A percentile compares a stretch with the other conserved stretches of the same genome.
Evolutionary conservation across 2,888 invertebrate species (phyloP).

Genomic region (Acholoe squamosa): DNA sequence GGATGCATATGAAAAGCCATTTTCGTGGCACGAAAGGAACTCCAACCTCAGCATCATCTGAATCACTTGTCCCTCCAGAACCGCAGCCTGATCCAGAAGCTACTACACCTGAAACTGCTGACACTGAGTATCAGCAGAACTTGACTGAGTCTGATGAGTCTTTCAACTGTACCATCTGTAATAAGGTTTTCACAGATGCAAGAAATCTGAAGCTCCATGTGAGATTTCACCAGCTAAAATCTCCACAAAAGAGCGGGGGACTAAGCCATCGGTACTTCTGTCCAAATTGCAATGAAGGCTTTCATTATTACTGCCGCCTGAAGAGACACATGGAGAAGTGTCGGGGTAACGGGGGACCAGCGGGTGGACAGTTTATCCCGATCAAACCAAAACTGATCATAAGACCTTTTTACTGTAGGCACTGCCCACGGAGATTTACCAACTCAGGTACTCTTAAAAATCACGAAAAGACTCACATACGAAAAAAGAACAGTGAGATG

Average conservation of each 20-base stretch:
- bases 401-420: background rate
- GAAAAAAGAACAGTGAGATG: background rate
- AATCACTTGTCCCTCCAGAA: background rate
- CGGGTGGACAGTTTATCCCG: background rate
- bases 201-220: background rate
- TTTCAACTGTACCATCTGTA: background rate
- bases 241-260: background rate
- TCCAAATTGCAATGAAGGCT: constrained; percentile 8
- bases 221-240: background rate
- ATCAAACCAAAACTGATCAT: background rate
- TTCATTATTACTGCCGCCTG: constrained; percentile 27
- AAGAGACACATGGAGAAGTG: background rate
- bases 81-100: background rate
- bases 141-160: no score
- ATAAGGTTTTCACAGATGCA: background rate
- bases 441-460: background rate
- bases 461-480: background rate
- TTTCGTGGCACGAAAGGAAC: background rate
- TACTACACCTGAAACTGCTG: background rate
- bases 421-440: background rate
- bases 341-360: background rate
- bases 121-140: no score
- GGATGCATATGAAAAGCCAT: background rate
- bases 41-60: background rate
- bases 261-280: background rate